A percentile compares a stretch with the other conserved stretches of the same genome.
These are phyloP conservation scores for Endomychus coccineus DNA, from an alignment of 2,888 invertebrate genomes.

Conservation along the genomic window DNA sequence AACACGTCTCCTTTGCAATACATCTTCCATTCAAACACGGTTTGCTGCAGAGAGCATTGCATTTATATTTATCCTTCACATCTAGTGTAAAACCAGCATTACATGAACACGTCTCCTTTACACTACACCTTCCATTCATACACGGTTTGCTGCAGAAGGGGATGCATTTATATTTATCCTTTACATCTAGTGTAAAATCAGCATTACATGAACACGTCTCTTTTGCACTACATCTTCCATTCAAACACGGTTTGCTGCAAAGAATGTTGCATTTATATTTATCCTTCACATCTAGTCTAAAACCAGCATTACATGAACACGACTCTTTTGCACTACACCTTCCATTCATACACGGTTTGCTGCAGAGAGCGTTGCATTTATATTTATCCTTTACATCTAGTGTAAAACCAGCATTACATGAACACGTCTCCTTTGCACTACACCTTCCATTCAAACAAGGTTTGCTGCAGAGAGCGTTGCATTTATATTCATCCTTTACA, in stretches of 20 bases:
- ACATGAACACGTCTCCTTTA: constrained; percentile 42
- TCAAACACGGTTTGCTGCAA: constrained; percentile 22
- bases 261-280: constrained; percentile 21
- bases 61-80: constrained; percentile 22
- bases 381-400: constrained; percentile 16
- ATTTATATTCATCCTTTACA: constrained; percentile 18
- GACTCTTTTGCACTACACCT: constrained; percentile 31
- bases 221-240: constrained; percentile 27
- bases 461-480: constrained; percentile 22
- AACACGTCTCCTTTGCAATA: constrained; percentile 37
- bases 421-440: constrained; percentile 34
- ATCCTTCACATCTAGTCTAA: constrained; percentile 14
- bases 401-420: constrained; percentile 21
- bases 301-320: constrained; percentile 42
- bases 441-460: constrained; percentile 44
- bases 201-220: constrained; percentile 23
- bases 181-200: constrained; percentile 24
- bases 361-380: constrained; percentile 34
- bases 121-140: constrained; percentile 35
- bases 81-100: constrained; percentile 48
- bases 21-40: constrained; percentile 38
- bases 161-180: constrained; percentile 23
- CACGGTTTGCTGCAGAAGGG: constrained; percentile 26
- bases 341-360: constrained; percentile 21
- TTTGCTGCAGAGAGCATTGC: constrained; percentile 27